Base-by-base conservation (phyloP, 2,797 vertebrate genomes). In the Sternarchorhynchus goeldii region DNA sequence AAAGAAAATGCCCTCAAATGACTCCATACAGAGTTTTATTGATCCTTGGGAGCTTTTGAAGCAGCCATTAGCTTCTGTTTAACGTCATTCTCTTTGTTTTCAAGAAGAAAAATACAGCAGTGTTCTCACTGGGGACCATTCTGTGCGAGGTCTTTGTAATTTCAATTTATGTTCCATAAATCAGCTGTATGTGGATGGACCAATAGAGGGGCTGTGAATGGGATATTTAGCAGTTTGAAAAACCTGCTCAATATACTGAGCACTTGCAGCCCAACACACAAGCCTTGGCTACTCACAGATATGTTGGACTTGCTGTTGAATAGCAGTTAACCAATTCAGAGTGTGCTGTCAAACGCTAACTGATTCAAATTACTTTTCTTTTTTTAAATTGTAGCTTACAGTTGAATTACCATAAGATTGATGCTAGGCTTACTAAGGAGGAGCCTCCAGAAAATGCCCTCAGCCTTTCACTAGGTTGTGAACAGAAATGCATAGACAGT, bases 101-200 rank as follows among this genome's bases (percentile, higher is more conserved):
- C 84, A 53, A 18, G 67, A 58, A 2, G 12, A 39, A 78, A 83
- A 64, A 82, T 65, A 53, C 59, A 73, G 80, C 77, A 4, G 71
- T 53, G 53, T 63, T 57, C 77, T 74, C 16, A 50, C 82, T 36
- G 32, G 84, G 73, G 83, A 79, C 82, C 77, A 36, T 86, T 76
- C 66, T 55, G 83, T 85, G 80, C 89, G 89, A 90, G 88, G 89
- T 89, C 85, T 77, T 76, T 74, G 79, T 81, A 41, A 3, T 81
- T 81, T 66, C 65, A 73, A 8, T 81, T 34, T 62, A 12, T 78
- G 78, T 68, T 14, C 71, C 34, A 86, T 89, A 87, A 88, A 90
- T 90, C 87, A 86, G 77, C 29, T 41, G 62, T 77, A 32, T 81
- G 32, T 39, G 78, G 77, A 85, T 67, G 55, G 83, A 87, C 59